These are phyloP conservation scores for Phenacoccus solenopsis DNA, from an alignment of 1,140 invertebrate species.

Conservation along the genomic window DNA sequence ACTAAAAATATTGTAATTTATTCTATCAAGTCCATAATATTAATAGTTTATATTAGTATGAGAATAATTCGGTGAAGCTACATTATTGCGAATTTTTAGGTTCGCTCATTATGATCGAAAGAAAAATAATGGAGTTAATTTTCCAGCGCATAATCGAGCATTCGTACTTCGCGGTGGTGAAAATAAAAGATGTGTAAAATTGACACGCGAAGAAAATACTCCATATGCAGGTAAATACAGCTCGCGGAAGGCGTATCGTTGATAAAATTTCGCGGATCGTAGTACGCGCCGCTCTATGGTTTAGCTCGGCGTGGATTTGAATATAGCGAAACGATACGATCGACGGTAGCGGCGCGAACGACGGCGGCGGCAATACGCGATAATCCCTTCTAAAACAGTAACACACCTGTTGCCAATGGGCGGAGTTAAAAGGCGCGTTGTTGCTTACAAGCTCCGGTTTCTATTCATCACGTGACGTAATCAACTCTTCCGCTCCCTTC, in stretches of 20 bases:
- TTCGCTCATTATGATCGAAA: too few species aligned
- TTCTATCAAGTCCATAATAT: too few species aligned
- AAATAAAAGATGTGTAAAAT: too few species aligned
- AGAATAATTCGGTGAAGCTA: too few species aligned
- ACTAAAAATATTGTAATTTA: too few species aligned
- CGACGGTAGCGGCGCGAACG: not conserved
- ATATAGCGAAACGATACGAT: not conserved
- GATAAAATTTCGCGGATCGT: not conserved
- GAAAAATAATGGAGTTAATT: too few species aligned
- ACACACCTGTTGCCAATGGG: slow-evolving; percentile 6
- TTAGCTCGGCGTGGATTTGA: not conserved
- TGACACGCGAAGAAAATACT: too few species aligned
- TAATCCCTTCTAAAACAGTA: slow-evolving; percentile 15
- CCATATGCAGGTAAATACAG: not conserved
- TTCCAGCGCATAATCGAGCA: too few species aligned
- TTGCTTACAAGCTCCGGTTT: slow-evolving; percentile 6
- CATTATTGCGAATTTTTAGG: too few species aligned
- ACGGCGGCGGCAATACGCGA: not conserved
- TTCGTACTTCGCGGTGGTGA: too few species aligned
- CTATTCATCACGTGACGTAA: slow-evolving; percentile 16
- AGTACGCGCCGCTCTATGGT: too few species aligned
- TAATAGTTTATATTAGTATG: too few species aligned
- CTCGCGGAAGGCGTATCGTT: not conserved
- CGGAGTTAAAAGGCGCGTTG: slow-evolving; percentile 5
- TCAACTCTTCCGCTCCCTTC: slow-evolving; percentile 5